Conservation (phyloP, 2,888 invertebrate species). For the Pammene fasciana region DNA sequence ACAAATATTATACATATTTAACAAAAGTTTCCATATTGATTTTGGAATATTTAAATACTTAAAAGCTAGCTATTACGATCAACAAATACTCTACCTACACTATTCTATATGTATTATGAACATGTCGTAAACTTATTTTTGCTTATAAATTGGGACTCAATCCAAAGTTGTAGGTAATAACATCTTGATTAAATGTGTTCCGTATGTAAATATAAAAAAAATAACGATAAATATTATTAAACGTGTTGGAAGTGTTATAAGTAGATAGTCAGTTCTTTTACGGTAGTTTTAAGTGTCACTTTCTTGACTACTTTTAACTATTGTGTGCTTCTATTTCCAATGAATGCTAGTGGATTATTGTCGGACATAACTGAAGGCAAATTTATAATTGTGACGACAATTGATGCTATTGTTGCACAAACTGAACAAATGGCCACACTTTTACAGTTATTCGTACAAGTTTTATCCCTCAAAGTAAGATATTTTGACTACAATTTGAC, state of each 20-base stretch:
- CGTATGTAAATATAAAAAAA: background rate
- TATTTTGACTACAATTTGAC: too few relatives aligned
- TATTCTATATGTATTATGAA: conserved; percentile 6
- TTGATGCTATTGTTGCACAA: too few relatives aligned
- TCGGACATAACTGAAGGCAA: too few relatives aligned
- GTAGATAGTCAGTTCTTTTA: conserved; percentile 4
- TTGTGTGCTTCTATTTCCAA: too few relatives aligned
- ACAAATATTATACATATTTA: background rate
- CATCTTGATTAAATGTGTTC: background rate
- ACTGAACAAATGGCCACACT: too few relatives aligned
- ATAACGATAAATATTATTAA: background rate
- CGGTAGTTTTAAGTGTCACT: background rate
- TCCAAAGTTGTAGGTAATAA: background rate
- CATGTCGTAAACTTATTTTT: background rate
- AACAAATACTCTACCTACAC: conserved; percentile 11
- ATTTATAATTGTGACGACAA: too few relatives aligned
- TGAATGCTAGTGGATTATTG: background rate
- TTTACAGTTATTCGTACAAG: too few relatives aligned
- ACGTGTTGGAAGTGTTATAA: background rate
- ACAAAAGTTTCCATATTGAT: background rate
- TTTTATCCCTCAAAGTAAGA: too few relatives aligned
- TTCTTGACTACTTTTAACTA: too few relatives aligned
- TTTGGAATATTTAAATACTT: conserved; percentile 6
- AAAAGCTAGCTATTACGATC: background rate
- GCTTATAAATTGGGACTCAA: background rate